Percentiles rank a stretch among this genome's conserved stretches.
Evolutionary conservation across 1,140 invertebrate genomes (phyloP).

Genomic region (Heliconius nattereri): DNA sequence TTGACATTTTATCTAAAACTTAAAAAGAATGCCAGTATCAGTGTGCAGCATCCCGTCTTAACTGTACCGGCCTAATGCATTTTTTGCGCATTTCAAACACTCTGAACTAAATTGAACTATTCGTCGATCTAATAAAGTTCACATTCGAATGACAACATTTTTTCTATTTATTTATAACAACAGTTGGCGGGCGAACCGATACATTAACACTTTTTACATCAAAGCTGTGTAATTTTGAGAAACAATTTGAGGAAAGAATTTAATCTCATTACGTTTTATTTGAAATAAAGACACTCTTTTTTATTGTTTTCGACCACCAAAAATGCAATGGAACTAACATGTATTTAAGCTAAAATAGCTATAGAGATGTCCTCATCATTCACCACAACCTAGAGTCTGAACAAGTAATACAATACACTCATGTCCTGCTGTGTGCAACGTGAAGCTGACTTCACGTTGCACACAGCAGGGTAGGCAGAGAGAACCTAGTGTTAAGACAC

Average conservation of each 20-base stretch:
- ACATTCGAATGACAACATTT: neutral
- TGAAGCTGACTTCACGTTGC: no score
- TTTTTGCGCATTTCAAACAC: constrained; percentile 32
- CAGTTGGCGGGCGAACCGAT: constrained; percentile 11
- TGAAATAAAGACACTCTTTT: neutral
- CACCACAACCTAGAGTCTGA: no score
- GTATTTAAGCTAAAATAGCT: neutral
- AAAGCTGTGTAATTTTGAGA: neutral
- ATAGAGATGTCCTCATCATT: no score
- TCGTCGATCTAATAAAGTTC: neutral
- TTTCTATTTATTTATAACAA: constrained; percentile 25
- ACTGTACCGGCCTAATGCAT: constrained; percentile 41
- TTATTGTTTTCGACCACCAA: neutral
- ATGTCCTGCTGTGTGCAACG: no score
- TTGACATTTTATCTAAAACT: no score
- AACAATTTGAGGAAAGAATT: neutral
- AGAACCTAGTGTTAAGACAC: no score
- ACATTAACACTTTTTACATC: constrained; percentile 22
- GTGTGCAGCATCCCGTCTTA: constrained; percentile 22
- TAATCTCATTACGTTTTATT: neutral
- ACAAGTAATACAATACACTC: no score
- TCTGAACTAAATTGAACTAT: constrained; percentile 24
- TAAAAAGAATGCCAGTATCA: neutral
- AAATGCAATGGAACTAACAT: neutral
- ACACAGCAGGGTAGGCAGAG: no score